Percentiles rank a stretch among this genome's conserved stretches.
phyloP scores from a whole-genome alignment of 2,797 vertebrate genomes.

The Naso thynnoides region DNA sequence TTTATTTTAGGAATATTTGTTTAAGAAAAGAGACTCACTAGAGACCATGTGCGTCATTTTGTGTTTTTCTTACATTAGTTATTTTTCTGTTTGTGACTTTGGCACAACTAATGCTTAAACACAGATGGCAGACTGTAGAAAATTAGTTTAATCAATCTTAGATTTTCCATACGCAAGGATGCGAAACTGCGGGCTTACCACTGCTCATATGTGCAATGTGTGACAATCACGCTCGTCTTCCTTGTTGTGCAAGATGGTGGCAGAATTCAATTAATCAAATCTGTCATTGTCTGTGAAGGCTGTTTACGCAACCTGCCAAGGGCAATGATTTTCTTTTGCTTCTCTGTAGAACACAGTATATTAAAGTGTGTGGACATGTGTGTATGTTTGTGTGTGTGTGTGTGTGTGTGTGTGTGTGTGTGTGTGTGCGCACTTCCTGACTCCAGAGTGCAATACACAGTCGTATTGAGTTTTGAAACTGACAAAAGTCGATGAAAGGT shows the following conservation, averaged over 20 bases:
- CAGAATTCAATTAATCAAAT: constrained; percentile 71
- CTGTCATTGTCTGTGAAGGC: constrained; percentile 58
- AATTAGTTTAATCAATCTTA: constrained; percentile 42
- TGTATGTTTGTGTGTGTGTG: constrained; percentile 4
- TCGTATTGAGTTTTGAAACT: background rate
- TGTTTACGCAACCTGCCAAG: constrained; percentile 62
- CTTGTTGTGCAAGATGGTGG: constrained; percentile 29
- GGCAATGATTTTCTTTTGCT: constrained; percentile 52
- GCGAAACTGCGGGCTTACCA: constrained; percentile 5
- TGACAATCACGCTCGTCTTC: constrained; percentile 32
- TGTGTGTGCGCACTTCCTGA: background rate
- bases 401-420: background rate
- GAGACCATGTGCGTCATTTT: constrained; percentile 8
- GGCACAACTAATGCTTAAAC: constrained; percentile 25
- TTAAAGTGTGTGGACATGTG: constrained; percentile 13
- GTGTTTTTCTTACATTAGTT: constrained; percentile 3
- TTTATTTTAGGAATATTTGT: background rate
- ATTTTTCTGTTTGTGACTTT: constrained; percentile 20
- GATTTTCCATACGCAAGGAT: constrained; percentile 20
- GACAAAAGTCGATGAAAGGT: background rate
- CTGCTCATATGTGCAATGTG: constrained; percentile 35
- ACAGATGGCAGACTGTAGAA: constrained; percentile 37
- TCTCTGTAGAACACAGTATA: constrained; percentile 33
- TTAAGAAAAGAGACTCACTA: background rate
- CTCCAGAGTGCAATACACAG: background rate